These are phyloP conservation scores for Hoplostethus mediterraneus DNA, from an alignment of 2,797 vertebrate genomes.

Conservation along the genomic window DNA sequence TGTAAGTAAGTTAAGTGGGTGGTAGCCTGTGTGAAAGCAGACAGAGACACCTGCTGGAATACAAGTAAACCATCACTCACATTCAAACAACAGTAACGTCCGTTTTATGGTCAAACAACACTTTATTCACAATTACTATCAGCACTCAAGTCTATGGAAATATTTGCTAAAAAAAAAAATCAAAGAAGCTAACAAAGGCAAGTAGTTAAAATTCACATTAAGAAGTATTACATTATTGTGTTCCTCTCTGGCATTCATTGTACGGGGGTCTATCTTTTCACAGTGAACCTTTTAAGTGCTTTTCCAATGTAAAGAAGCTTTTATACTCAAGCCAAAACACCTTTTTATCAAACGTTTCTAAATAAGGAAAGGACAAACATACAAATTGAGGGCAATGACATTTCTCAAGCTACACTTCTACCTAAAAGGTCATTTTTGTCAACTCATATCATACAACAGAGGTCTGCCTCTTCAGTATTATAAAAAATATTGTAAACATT, in stretches of 20 bases:
- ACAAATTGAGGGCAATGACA: slow-evolving; percentile 61
- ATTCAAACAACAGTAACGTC: slow-evolving; percentile 29
- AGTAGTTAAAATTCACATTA: slow-evolving; percentile 72
- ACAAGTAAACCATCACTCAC: background rate
- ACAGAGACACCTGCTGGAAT: slow-evolving; percentile 79
- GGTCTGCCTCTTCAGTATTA: slow-evolving; percentile 79
- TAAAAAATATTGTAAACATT: slow-evolving; percentile 87
- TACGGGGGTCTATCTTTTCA: slow-evolving; percentile 68
- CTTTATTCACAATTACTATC: slow-evolving; percentile 81
- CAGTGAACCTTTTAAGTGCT: slow-evolving; percentile 83
- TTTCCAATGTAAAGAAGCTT: slow-evolving; percentile 60
- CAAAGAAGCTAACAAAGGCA: slow-evolving; percentile 70
- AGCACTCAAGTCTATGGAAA: slow-evolving; percentile 75
- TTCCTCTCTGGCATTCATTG: slow-evolving; percentile 62
- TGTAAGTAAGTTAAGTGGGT: background rate
- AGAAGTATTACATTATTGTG: slow-evolving; percentile 70
- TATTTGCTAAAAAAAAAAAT: slow-evolving; percentile 60
- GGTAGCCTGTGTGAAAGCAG: slow-evolving; percentile 6
- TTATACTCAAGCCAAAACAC: slow-evolving; percentile 21
- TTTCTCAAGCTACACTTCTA: slow-evolving; percentile 68
- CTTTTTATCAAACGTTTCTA: slow-evolving; percentile 26
- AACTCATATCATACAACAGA: slow-evolving; percentile 69
- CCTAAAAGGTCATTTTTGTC: slow-evolving; percentile 63
- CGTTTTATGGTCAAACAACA: slow-evolving; percentile 68
- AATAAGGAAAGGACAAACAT: slow-evolving; percentile 67